A percentile compares a stretch with the other conserved stretches of the same genome.
These are phyloP conservation scores for Agrotis clavis DNA, from an alignment of 2,888 invertebrate species.

Conservation along the genomic window DNA sequence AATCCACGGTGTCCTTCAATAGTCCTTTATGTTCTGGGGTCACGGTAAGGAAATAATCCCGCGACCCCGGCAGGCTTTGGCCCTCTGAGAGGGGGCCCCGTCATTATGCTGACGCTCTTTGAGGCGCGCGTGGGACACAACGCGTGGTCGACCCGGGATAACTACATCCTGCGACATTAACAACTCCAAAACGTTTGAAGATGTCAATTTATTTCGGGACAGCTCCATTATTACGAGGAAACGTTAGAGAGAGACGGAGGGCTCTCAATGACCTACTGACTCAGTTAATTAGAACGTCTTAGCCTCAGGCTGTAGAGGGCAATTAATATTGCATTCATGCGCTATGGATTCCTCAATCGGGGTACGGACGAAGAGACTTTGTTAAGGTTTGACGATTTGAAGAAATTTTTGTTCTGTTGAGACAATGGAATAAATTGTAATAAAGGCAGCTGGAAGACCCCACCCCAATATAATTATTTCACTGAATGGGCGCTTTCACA, in stretches of 20 bases:
- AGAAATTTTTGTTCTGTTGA: background rate
- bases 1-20: no score
- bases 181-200: background rate
- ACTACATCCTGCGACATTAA: no score
- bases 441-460: no score
- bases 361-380: background rate
- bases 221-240: background rate
- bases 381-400: background rate
- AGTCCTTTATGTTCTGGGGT: no score
- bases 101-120: no score
- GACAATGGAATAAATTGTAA: background rate
- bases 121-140: no score
- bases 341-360: slow-evolving; percentile 13
- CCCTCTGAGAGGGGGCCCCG: no score
- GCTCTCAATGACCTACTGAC: slow-evolving; percentile 17
- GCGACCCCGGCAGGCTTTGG: no score
- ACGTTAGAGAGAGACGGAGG: slow-evolving; percentile 1
- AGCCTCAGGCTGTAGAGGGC: slow-evolving; percentile 6
- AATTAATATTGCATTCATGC: slow-evolving; percentile 34
- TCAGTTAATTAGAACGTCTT: slow-evolving; percentile 33
- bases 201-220: background rate
- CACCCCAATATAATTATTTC: no score
- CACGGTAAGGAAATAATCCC: no score
- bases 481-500: no score
- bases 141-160: no score